Base-by-base conservation (phyloP, 2,888 invertebrate genomes). In the Artemia sp. region DNA sequence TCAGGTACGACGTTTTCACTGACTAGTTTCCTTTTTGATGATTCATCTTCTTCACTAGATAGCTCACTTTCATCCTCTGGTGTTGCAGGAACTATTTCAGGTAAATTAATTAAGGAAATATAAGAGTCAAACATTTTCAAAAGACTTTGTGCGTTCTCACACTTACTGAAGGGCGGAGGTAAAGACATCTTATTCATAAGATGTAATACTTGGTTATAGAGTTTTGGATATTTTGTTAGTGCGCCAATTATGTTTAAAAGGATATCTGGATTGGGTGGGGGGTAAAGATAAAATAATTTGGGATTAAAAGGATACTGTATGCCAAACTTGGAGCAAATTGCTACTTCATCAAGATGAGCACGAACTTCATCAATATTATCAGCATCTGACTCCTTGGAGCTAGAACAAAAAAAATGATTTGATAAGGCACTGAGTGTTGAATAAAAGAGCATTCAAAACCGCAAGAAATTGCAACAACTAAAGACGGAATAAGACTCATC, bases 141-240 rank as follows among this genome's bases (percentile, higher is more conserved):
- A n/a, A 58, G 12, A 8, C 24, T 24, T 58, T n/a, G 9, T 8
- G 64, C 14, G 64, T 58, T 58, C 10, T 58, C 64, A 51, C 75
- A 72, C 19, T 75, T 72, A 1, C 78, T 83, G 79, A 95, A 94
- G 0, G 95, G 95, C 66, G 87, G 84, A 19, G 89, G 87, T 68
- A 95, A 79, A 77, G 88, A 89, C 92, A 95, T 92, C 79, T 88
- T 89, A 77, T 95, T 95, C 94, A 95, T 94, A 69, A 95, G 82
- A 80, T 95, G 94, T 67, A 95, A 76, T 11, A 88, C 85, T 76
- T 83, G 83, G 1, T 84, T 85, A 76, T 95, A 95, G 78, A 95
- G 89, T 74, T 86, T 85, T 70, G 88, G 87, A 74, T 90, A 85
- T 14, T 83, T 83, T 70, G 86, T 83, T 70, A 95, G 78, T 51